phyloP scores from a whole-genome alignment of 1,140 invertebrate species.

The Pentalonia nigronervosa region DNA sequence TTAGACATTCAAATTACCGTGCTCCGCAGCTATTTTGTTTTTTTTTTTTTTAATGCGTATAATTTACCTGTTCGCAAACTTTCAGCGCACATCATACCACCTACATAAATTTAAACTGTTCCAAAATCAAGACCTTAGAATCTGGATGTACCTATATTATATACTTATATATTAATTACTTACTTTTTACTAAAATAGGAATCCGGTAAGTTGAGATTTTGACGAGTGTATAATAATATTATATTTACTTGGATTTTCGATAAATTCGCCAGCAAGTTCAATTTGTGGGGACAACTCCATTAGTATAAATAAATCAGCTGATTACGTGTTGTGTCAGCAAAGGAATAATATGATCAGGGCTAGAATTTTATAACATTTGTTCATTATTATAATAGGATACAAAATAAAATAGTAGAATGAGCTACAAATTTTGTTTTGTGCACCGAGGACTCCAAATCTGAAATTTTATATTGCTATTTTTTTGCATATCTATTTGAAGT shows the following conservation, averaged over 20 bases:
- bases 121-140: neutral
- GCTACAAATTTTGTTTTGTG: too few relatives aligned
- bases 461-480: too few relatives aligned
- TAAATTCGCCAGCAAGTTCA: rapidly evolving
- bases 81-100: neutral
- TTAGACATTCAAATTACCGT: neutral
- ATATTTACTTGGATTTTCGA: neutral
- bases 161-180: neutral
- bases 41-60: neutral
- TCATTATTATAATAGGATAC: too few relatives aligned
- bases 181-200: too few relatives aligned
- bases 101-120: neutral
- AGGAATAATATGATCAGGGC: too few relatives aligned
- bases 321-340: too few relatives aligned
- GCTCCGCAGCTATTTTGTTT: neutral
- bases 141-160: neutral
- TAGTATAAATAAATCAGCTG: neutral
- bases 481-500: too few relatives aligned
- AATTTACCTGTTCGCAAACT: neutral
- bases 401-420: too few relatives aligned
- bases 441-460: too few relatives aligned
- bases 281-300: neutral
- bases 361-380: too few relatives aligned
- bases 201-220: neutral
- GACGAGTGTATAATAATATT: neutral